Evolutionary conservation across 2,797 vertebrate species (phyloP), one percentile per base, ranked within the genome.

Genomic region (Premnoplex brunnescens): DNA sequence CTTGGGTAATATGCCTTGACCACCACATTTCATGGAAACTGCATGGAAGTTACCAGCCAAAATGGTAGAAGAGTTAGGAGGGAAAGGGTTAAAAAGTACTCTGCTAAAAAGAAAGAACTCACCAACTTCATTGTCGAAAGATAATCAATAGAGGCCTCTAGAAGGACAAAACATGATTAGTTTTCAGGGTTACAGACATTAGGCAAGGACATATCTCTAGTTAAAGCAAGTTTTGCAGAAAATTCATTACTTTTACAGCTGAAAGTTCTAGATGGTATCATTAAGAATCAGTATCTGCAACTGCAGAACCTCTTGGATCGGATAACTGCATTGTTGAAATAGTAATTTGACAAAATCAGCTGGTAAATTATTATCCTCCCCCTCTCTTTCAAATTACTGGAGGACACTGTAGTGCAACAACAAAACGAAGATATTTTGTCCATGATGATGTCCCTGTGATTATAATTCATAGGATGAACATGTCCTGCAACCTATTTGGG

Each of bases 101-200:
- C 34, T 37, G 27, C 7, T 63, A 44, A 80, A 55, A 21, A n/a
- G 9, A 66, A 73, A 19, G 19, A 21, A 63, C 26, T 49, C 12
- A 7, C 23, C 34, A 75, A 60, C 60, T 14, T 67, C 22, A 27
- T 4, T 41, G 8, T 30, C 14, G 36, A 80, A 91, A 81, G 69
- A 37, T 36, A 78, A 89, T 66, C 69, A 78, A 71, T 7, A 68
- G 32, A 79, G 19, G 18, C n/a, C 44, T 87, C 41, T 19, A 52
- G 48, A 92, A 93, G 39, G 81, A 76, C 87, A 82, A 85, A 82
- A 63, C 24, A 20, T 10, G 13, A 51, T 89, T 76, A 69, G 22
- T 91, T 88, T 44, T 54, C 6, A 1, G 9, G 19, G 28, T 77
- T 73, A 76, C 18, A 56, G 36, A 82, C 64, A 59, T 8, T 12